These are phyloP conservation scores for Gallinago undulata DNA, from an alignment of 2,113 vertebrate species.

Conservation along the genomic window DNA sequence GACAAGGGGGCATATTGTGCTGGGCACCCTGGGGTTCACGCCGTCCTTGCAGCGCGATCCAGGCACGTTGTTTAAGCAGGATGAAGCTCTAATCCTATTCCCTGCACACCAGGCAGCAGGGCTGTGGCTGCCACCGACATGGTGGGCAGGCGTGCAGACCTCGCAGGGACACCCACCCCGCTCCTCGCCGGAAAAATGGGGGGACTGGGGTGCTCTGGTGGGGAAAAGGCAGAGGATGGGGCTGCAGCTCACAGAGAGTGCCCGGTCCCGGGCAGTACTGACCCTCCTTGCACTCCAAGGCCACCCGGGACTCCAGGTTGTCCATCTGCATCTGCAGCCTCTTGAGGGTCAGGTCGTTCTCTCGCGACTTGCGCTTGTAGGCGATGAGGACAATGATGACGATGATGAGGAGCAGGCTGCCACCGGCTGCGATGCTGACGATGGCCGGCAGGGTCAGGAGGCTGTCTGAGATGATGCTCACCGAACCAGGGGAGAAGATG, in stretches of 20 bases:
- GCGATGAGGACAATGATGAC: slow-evolving; percentile 98
- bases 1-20: background rate
- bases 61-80: background rate
- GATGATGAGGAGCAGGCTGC: slow-evolving; percentile 94
- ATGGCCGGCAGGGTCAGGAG: slow-evolving; percentile 95
- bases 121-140: background rate
- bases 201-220: background rate
- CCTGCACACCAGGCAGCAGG: background rate
- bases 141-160: background rate
- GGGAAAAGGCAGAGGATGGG: fast-evolving
- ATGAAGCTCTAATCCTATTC: slow-evolving; percentile 21
- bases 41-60: background rate
- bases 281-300: slow-evolving; percentile 99
- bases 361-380: slow-evolving; percentile 96
- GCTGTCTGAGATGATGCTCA: slow-evolving; percentile 93
- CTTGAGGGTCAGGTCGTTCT: slow-evolving; percentile 97
- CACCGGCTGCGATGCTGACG: slow-evolving; percentile 93
- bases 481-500: slow-evolving; percentile 88
- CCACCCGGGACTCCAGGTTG: slow-evolving; percentile 96
- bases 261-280: background rate
- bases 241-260: fast-evolving
- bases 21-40: background rate
- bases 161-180: fast-evolving
- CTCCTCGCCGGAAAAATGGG: fast-evolving
- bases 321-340: slow-evolving; percentile 99